Evolutionary conservation across 2,888 invertebrate species (phyloP), one percentile per base, ranked within the genome.

Genomic region (Clitarchus hookeri): DNA sequence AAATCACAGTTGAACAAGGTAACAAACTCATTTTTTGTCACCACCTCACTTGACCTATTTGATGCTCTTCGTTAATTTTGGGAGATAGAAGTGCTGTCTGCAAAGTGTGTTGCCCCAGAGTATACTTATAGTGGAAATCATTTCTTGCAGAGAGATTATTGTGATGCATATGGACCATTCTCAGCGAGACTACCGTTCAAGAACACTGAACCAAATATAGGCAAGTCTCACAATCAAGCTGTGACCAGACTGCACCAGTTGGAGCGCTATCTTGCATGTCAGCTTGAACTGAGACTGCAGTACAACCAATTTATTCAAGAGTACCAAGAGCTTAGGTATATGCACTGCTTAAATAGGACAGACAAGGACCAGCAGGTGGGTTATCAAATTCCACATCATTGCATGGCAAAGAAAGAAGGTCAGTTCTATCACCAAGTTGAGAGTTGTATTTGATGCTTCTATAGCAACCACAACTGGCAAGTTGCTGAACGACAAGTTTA

Each of bases 371-470:
- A 23, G 82, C 16, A 44, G 19, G 36, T 44, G 9, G 8, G 44
- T 44, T 19, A 82, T 44, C 27, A 27, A 36, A 82, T 82, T 9
- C 82, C 82, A 19, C 36, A 82, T 27, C 82, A 82, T 23, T 82
- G 82, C 16, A 23, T 82, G 6, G 8, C 23, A 19, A 82, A 82
- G 9, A 19, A 82, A 82, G 9, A 9, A 82, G 25, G 8, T 8
- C 44, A 82, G 82, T 23, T 82, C 8, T 44, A 82, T 27, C 36
- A 82, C 82, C 13, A 82, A 82, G 25, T n/a, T 82, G 36, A 82
- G 27, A 12, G 82, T 82, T 26, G 36, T 82, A 36, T 82, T 82
- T 82, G 82, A 82, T 23, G 36, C 82, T 27, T 82, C 36, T 19
- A 36, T 36, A 26, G 36, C 82, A 23, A 82, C 82, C 19, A 9